A percentile compares a stretch with the other conserved stretches of the same genome.
phyloP scores from a whole-genome alignment of 1,140 invertebrate genomes.

The Ceratina japonica region DNA sequence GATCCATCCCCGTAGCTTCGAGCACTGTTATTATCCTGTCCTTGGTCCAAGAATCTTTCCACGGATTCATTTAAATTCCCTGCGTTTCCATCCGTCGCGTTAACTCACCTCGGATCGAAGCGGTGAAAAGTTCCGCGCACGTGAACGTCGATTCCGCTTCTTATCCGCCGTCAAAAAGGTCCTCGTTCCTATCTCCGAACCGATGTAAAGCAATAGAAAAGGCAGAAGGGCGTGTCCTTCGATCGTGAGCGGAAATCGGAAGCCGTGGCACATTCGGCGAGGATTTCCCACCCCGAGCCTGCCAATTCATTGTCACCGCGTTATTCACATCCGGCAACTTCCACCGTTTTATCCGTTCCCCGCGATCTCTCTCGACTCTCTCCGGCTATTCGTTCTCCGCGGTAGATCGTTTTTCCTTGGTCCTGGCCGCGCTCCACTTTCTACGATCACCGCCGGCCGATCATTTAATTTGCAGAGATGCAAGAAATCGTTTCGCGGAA shows the following conservation, averaged over 20 bases:
- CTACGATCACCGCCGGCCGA: constrained; percentile 19
- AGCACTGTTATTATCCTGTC: background rate
- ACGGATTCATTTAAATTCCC: constrained; percentile 15
- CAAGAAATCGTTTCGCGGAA: constrained; percentile 48
- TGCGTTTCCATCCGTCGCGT: background rate
- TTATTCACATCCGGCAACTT: constrained; percentile 3
- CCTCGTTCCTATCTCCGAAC: background rate
- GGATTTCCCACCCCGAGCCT: background rate
- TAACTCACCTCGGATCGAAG: background rate
- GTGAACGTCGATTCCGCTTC: background rate
- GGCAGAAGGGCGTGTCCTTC: background rate
- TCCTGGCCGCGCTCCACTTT: constrained; percentile 49
- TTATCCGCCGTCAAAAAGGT: background rate
- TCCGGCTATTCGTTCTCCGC: background rate
- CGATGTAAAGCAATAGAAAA: background rate
- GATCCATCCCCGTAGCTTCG: background rate
- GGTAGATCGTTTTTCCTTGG: constrained; percentile 39
- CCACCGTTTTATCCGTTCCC: constrained; percentile 1
- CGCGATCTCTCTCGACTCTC: constrained; percentile 8
- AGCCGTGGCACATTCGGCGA: background rate
- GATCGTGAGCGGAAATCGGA: constrained; percentile 16
- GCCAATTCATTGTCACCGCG: background rate
- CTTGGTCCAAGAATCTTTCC: background rate
- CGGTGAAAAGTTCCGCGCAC: background rate
- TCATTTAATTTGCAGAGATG: constrained; percentile 54